Base-by-base conservation (phyloP, 2,113 vertebrate genomes). In the Climacteris rufus region DNA sequence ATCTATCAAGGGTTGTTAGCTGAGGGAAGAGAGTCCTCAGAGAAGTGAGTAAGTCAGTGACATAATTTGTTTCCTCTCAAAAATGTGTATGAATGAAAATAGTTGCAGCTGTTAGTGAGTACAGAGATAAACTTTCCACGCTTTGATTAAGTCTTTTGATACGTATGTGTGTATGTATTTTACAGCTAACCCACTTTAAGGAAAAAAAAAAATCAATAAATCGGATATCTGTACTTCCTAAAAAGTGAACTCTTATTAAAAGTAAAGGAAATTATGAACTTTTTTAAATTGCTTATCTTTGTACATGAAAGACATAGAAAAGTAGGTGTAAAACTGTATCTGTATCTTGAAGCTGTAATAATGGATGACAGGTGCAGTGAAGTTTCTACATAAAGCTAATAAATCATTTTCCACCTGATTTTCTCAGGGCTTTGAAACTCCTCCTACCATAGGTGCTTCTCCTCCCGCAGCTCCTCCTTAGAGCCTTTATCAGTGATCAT, bases 41-140 rank as follows among this genome's bases (percentile, higher is more conserved):
- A 89, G 74, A 89, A 91, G 42, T 4, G 3, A 65, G 14, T 30
- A 49, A 84, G 57, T 65, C 13, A 3, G 50, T 69, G 53, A 39
- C 53, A 42, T 92, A 85, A 85, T 53, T 91, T 42, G 44, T 95
- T 92, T 93, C 78, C 63, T 68, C 70, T 95, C 31, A 74, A 80
- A 94, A 93, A 56, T 42, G 4, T 71, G 35, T 57, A 33, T 83
- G 70, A 88, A 93, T 80, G 53, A 88, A 86, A 59, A 61, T 42
- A 64, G 61, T 30, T 72, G 45, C 52, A 65, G 76, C 75, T 87
- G 39, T 88, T 87, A 75, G 37, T 15, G 5, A 92, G 71, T 39
- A 45, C 31, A 60, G 65, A 89, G 44, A 71, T 39, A 72, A 91
- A 83, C 37, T 76, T 90, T 28, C 31, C 17, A 28, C 47, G 50